Evolutionary conservation across 2,113 vertebrate genomes (phyloP).

Genomic region (Phrynocephalus versicolor): DNA sequence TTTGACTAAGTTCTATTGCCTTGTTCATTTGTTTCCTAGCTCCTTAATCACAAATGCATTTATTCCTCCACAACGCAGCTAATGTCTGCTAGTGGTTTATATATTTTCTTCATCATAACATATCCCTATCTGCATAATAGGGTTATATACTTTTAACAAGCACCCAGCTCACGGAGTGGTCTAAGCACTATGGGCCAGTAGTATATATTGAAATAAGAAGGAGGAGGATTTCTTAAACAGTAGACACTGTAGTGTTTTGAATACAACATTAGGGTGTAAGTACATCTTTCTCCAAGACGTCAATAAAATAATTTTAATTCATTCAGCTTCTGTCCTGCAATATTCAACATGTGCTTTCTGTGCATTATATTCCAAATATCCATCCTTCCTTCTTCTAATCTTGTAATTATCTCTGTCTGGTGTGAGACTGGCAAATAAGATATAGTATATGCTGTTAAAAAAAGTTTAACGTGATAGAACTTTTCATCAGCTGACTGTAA

Average conservation of each 20-base stretch:
- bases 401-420: slow-evolving; percentile 24
- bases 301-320: fast-evolving
- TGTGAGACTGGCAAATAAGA: slow-evolving; percentile 61
- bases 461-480: slow-evolving; percentile 55
- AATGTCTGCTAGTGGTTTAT: too few relatives aligned
- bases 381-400: slow-evolving; percentile 47
- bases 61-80: too few relatives aligned
- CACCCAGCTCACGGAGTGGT: too few relatives aligned
- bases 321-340: slow-evolving; percentile 19
- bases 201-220: too few relatives aligned
- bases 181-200: too few relatives aligned
- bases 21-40: too few relatives aligned
- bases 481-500: slow-evolving; percentile 51
- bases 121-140: too few relatives aligned
- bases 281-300: fast-evolving
- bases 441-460: slow-evolving; percentile 51
- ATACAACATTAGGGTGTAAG: neutral
- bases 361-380: slow-evolving; percentile 31
- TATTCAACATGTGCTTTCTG: neutral
- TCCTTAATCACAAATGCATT: too few relatives aligned
- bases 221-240: too few relatives aligned
- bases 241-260: neutral
- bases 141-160: too few relatives aligned
- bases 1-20: too few relatives aligned
- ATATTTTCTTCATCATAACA: too few relatives aligned